These are phyloP conservation scores for Caenorhabditis plicata DNA, from an alignment of 2,888 invertebrate genomes.

Conservation along the genomic window DNA sequence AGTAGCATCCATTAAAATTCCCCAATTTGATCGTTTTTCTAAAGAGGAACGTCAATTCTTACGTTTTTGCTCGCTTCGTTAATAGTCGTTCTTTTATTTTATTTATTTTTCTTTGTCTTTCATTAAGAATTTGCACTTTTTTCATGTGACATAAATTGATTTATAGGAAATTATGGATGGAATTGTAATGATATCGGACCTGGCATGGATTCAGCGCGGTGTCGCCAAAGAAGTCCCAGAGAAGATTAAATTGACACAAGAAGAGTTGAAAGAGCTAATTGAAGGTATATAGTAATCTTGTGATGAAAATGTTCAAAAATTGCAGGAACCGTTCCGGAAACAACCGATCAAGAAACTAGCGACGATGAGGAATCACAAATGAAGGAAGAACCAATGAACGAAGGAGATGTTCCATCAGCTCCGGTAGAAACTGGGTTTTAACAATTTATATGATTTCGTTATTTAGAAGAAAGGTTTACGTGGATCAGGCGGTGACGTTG, in stretches of 20 bases:
- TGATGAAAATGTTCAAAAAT: background rate
- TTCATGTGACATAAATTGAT: background rate
- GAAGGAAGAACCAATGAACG: conserved; percentile 1
- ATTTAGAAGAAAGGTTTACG: conserved; percentile 12
- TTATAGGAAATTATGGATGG: conserved; percentile 30
- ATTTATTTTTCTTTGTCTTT: background rate
- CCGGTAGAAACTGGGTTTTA: background rate
- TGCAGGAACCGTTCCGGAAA: conserved; percentile 11
- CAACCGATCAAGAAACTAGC: conserved; percentile 30
- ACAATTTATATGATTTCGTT: too few relatives aligned
- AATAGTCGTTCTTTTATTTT: background rate
- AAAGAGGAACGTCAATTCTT: background rate
- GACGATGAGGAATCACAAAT: conserved; percentile 39
- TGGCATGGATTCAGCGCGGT: conserved; percentile 56
- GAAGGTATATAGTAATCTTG: conserved; percentile 33
- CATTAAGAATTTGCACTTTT: background rate
- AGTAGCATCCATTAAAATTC: conserved; percentile 6
- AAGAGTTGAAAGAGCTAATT: conserved; percentile 51
- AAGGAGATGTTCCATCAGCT: conserved; percentile 6
- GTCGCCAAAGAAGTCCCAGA: conserved; percentile 56
- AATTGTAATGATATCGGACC: conserved; percentile 48
- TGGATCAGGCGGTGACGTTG: conserved; percentile 3
- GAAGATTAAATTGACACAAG: conserved; percentile 51
- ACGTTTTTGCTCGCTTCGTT: background rate
- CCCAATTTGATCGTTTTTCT: background rate